Percentiles rank a stretch among this genome's conserved stretches.
Evolutionary conservation across 2,113 vertebrate species (phyloP).

Genomic region (Pogona vitticeps): DNA sequence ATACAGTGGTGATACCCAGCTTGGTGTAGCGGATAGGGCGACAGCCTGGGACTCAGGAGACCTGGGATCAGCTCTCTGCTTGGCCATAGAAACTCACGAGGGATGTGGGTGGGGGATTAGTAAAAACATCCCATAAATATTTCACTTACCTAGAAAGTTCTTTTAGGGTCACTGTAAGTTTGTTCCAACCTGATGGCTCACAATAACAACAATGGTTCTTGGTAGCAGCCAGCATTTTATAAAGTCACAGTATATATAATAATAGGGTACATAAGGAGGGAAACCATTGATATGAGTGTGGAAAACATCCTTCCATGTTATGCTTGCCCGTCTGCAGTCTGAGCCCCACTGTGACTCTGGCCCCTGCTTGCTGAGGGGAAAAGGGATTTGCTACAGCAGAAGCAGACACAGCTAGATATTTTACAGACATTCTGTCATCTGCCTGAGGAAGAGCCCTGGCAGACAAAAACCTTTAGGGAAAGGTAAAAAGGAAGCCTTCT

Average conservation of each 20-base stretch:
- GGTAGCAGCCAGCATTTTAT: not conserved
- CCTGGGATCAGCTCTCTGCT: too few relatives aligned
- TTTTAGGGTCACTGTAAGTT: too few relatives aligned
- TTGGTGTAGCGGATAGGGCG: too few relatives aligned
- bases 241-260: not conserved
- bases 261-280: too few relatives aligned
- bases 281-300: not conserved
- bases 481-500: not conserved
- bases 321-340: not conserved
- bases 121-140: too few relatives aligned
- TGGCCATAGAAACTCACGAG: too few relatives aligned
- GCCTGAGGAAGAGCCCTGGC: slow-evolving; percentile 5
- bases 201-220: too few relatives aligned
- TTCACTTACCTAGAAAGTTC: too few relatives aligned
- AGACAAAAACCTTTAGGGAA: slow-evolving; percentile 10
- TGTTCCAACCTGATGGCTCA: too few relatives aligned
- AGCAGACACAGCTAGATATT: not conserved
- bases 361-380: accelerated
- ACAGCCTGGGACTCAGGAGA: too few relatives aligned
- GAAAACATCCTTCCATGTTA: not conserved
- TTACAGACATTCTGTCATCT: slow-evolving; percentile 22
- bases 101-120: too few relatives aligned
- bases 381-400: accelerated
- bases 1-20: too few relatives aligned
- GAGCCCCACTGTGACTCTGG: slow-evolving; percentile 8